Base-by-base conservation (phyloP, 2,113 vertebrate genomes). In the Oplegnathus fasciatus region DNA sequence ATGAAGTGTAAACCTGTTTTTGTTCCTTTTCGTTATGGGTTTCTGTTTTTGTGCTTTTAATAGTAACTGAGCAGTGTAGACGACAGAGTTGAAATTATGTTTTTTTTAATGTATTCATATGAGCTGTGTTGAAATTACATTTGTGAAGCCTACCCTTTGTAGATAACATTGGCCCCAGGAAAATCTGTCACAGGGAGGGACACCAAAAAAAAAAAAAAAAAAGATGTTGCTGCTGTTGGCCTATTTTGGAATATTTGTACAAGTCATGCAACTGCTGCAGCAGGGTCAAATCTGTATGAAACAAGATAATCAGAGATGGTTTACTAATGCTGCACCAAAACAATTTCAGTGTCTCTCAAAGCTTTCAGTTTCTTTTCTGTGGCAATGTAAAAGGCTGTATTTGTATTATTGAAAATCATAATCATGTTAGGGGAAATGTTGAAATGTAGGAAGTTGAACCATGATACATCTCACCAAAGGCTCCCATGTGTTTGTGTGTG, bases 401-500 rank as follows among this genome's bases (percentile, higher is more conserved):
- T 74, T 80, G 48, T 80, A 24, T 80, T 66, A n/a, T 15, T 72
- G 5, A 44, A 68, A 62, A 78, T 34, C 52, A 24, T 62, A n/a
- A 69, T 68, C 9, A 46, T 22, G 8, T 78, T 26, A n/a, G 22
- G 18, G 9, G n/a, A 60, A 34, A 32, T 76, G 40, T 46, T 55
- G 6, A 71, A 79, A 48, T 69, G 13, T 26, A 62, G 26, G 26
- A 65, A 28, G 22, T 11, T 30, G n/a, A 55, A 48, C 22, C 24
- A 82, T 76, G 26, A n/a, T 37, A 68, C 61, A 28, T 76, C 75
- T 72, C 71, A 77, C 71, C 57, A 81, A 71, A 78, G 61, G 82
- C 74, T 80, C 26, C 22, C 9, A 1, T 52, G 9, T 64, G 46
- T 78, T 37, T 81, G 9, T 50, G 60, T 79, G n/a, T 64, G 50